phyloP scores from a whole-genome alignment of 2,888 invertebrate species.

The Tricholauxania praeusta region DNA sequence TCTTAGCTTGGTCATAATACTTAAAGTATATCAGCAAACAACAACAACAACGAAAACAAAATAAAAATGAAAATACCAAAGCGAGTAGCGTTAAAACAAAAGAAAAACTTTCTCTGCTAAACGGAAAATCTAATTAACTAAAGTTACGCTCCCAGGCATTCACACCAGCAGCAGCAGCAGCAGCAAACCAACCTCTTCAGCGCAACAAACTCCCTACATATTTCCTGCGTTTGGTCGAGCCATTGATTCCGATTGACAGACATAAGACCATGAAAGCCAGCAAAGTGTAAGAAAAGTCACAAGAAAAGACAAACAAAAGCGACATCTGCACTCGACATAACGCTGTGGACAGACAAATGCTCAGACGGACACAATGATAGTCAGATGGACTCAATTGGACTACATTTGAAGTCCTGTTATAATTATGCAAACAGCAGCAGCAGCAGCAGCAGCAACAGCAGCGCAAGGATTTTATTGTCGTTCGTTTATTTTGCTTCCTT shows the following conservation, averaged over 20 bases:
- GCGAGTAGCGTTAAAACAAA: background rate
- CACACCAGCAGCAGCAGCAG: background rate
- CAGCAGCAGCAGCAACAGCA: slow-evolving; percentile 14
- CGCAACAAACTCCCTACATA: background rate
- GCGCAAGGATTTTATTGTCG: slow-evolving; percentile 20
- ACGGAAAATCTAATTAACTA: slow-evolving; percentile 25
- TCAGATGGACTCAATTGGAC: background rate
- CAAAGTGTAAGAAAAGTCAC: slow-evolving; percentile 3
- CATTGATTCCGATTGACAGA: background rate
- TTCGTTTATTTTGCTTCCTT: background rate
- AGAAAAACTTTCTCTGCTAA: slow-evolving; percentile 14
- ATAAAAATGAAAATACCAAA: background rate
- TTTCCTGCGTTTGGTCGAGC: background rate
- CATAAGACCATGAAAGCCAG: background rate
- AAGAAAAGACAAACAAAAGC: background rate
- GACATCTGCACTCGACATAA: background rate
- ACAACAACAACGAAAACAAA: background rate
- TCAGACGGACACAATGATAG: too few species aligned
- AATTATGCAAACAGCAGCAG: slow-evolving; percentile 21
- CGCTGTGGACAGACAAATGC: too few species aligned
- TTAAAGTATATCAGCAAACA: background rate
- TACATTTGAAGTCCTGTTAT: slow-evolving; percentile 20
- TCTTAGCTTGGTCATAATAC: background rate
- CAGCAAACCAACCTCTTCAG: background rate
- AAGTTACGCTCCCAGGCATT: slow-evolving; percentile 9